Percentiles rank a stretch among this genome's conserved stretches.
These are phyloP conservation scores for Stramonita haemastoma DNA, from an alignment of 2,888 invertebrate species.

Conservation along the genomic window DNA sequence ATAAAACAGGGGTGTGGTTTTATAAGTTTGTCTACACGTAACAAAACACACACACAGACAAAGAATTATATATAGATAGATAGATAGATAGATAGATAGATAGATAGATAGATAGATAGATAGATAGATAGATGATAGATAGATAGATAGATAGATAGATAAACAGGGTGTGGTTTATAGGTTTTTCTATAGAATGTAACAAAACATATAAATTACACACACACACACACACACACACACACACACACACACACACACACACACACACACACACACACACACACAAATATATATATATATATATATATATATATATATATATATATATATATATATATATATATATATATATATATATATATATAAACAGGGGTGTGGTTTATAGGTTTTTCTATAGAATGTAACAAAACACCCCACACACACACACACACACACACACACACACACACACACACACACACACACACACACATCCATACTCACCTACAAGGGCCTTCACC, in stretches of 20 bases:
- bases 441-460: neutral
- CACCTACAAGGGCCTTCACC: too few relatives aligned
- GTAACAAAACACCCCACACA: neutral
- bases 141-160: too few relatives aligned
- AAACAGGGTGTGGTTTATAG: too few relatives aligned
- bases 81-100: neutral
- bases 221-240: neutral
- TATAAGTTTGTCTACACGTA: too few relatives aligned
- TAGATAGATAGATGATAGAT: too few relatives aligned
- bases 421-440: neutral
- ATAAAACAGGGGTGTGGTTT: too few relatives aligned
- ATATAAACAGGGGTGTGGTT: too few relatives aligned
- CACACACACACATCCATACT: neutral
- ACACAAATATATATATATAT: neutral
- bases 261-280: neutral
- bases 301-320: neutral
- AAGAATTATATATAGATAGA: neutral
- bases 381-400: too few relatives aligned
- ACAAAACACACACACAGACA: neutral
- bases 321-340: too few relatives aligned
- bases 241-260: slow-evolving; percentile 23
- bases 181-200: neutral
- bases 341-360: too few relatives aligned
- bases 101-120: neutral
- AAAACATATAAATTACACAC: neutral